Evolutionary conservation across 2,797 vertebrate species (phyloP), one percentile per base, ranked within the genome.

Genomic region (Myotis myotis): DNA sequence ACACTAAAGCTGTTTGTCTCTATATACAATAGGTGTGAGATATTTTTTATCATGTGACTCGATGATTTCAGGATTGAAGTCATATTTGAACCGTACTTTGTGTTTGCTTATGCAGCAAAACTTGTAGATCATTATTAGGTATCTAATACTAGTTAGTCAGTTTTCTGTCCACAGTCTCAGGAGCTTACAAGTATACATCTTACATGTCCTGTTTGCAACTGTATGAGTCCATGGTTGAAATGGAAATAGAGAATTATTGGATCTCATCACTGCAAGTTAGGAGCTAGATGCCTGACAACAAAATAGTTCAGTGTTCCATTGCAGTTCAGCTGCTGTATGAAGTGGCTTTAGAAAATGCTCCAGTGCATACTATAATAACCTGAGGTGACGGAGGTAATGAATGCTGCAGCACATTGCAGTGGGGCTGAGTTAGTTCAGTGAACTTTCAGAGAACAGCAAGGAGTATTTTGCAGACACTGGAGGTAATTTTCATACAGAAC

Each of bases 1-100:
- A 9, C 1, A 87, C 19, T 19, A 95, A 38, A 64, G 22, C 25
- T 95, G 38, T 66, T 94, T 70, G 13, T n/a, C 12, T 90, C 12
- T 82, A 76, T 92, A 93, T 85, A 86, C 8, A 82, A 23, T 0
- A 66, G 6, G 22, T 53, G 3, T 75, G 16, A 86, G 28, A 41
- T 55, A 90, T 57, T 86, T 89, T 30, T 51, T 68, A 75, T 82
- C 36, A 30, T 6, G 19, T 33, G 12, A 93, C 90, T 33, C 10
- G 88, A 49, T 71, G 71, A 95, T 83, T 49, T 82, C 62, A 87
- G 70, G 17, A 16, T 82, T 96, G 74, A 60, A 96, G 80, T 82
- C 66, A 80, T 84, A 95, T 96, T 90, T 97, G 94, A 95, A 96
- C 85, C 28, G 80, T 79, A 95, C 33, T 68, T 97, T 96, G 13